Evolutionary conservation across 2,888 invertebrate genomes (phyloP), one percentile per base, ranked within the genome.

Genomic region (Lepidocyrtinus sp.): DNA sequence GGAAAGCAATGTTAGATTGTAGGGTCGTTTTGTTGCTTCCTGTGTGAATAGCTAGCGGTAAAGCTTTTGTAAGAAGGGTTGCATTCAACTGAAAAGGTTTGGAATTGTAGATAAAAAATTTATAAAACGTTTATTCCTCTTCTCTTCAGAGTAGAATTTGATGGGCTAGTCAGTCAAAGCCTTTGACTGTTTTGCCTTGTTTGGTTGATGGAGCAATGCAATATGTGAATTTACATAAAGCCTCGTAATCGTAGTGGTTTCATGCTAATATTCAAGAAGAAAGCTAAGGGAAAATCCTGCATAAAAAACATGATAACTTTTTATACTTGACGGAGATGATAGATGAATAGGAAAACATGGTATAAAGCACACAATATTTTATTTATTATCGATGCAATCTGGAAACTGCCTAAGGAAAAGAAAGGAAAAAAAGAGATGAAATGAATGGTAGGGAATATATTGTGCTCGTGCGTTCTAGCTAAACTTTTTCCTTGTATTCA

Each of bases 381-480:
- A 76, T 76, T 76, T 76, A 76, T 76, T 76, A 70, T 70, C 55
- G 70, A 76, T 76, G 75, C 75, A 76, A 76, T 76, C 75, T 76
- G 75, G 75, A 76, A 21, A 76, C 75, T 76, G 75, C 75, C 75
- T 76, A 65, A 63, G 70, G 75, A 70, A 22, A 19, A 61, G 63
- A 19, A n/a, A n/a, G n/a, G n/a, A n/a, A 26, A 61, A 22, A 50
- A 67, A 68, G 45, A 45, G 17, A 21, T 36, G 45, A 62, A 62
- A 9, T 21, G 24, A 17, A 21, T 24, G 62, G 62, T 15, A 62
- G 22, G 21, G 61, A 62, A 21, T 9, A 63, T 19, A 9, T 24
- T 19, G n/a, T n/a, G n/a, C n/a, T n/a, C n/a, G n/a, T n/a, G n/a
- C n/a, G n/a, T n/a, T n/a, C n/a, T n/a, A n/a, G n/a, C n/a, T n/a